Conservation (phyloP, 2,797 vertebrate genomes). For the Danio albolineatus region DNA sequence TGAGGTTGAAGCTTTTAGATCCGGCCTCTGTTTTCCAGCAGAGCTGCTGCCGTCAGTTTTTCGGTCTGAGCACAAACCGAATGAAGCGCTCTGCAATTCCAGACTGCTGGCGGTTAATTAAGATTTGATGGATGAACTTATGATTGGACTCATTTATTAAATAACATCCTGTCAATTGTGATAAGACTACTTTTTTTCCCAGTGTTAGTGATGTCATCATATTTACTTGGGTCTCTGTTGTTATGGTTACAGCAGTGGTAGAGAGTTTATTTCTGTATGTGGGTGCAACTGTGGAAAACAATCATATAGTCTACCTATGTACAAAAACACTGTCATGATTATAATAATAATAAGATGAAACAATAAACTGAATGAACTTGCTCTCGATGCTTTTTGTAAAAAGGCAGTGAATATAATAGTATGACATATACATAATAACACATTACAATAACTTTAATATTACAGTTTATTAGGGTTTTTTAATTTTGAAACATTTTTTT, state of each 20-base stretch:
- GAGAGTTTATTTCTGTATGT: background rate
- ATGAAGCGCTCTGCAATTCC: conserved; percentile 4
- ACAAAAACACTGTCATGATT: background rate
- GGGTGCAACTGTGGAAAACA: background rate
- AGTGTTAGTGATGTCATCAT: background rate
- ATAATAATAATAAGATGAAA: too few species aligned
- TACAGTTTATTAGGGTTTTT: too few species aligned
- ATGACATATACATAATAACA: too few species aligned
- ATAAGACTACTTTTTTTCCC: background rate
- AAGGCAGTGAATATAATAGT: too few species aligned
- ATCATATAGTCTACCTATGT: background rate
- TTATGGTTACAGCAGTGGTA: conserved; percentile 13
- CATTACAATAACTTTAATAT: too few species aligned
- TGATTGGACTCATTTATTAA: conserved; percentile 29
- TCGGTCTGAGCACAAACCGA: background rate
- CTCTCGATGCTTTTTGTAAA: too few species aligned
- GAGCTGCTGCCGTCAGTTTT: conserved; percentile 10
- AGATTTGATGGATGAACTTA: conserved; percentile 24
- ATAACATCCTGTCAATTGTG: conserved; percentile 20
- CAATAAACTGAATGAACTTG: too few species aligned
- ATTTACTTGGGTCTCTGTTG: conserved; percentile 9
- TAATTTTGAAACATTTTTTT: too few species aligned
- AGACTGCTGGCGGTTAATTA: conserved; percentile 19
- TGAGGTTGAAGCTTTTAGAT: conserved; percentile 20
- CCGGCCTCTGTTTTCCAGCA: background rate